Evolutionary conservation across 2,888 invertebrate genomes (phyloP), one percentile per base, ranked within the genome.

Genomic region (Tiliacea citrago): DNA sequence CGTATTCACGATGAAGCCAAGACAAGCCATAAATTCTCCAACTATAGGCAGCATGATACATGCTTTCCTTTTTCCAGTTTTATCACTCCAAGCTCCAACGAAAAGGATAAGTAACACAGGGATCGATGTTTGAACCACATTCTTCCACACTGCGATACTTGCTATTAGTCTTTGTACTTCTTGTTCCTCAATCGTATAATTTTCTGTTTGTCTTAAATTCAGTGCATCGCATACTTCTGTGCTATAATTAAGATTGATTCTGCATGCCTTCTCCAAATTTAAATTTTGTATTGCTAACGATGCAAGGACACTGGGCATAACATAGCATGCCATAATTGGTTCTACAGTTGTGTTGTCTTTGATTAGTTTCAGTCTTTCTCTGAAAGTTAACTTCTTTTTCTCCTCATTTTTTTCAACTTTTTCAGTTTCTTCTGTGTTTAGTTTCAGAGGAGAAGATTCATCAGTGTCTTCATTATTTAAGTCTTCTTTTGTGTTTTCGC

Each of bases 71-170:
- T 97, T 94, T 0, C 98, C 98, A 83, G 96, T 96, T 86, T 97
- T 97, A 89, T 98, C 98, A 88, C 98, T 98, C 98, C 98, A 98
- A 0, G 98, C 98, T 0, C 98, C 98, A 88, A 98, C 97, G 88
- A 98, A 98, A 73, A 98, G 95, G 78, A 98, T 98, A 58, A 98
- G 93, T 61, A 98, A 91, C 16, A 98, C 98, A n/a, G 98, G 98
- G 35, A 98, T 96, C 1, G 98, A 97, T 77, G 98, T 98, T 91
- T 98, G 98, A 4, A 98, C 95, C 55, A 98, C 97, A 35, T 98
- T 98, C 91, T 98, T 98, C 98, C 98, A 98, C 18, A 98, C 97
- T 85, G 98, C 98, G 97, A 98, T 97, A 35, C 97, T 97, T 0
- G 98, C 98, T 8, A 97, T 98, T 79, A 98, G 93, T 82, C 97